Percentiles rank a stretch among this genome's conserved stretches.
phyloP scores from a whole-genome alignment of 2,797 vertebrate genomes.

The Heterohyrax brucei region DNA sequence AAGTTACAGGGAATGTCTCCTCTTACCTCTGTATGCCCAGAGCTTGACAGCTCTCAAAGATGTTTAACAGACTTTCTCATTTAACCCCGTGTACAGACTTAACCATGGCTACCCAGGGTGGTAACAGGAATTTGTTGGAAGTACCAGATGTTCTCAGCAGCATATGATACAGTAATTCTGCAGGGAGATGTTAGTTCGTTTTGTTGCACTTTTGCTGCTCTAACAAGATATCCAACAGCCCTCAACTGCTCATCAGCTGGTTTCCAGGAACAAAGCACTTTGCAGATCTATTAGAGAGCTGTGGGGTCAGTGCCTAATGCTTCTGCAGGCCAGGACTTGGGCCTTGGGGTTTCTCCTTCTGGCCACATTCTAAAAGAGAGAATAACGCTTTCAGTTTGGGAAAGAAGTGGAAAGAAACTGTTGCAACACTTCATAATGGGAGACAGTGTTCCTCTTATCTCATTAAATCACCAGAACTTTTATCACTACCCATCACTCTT shows the following conservation, averaged over 20 bases:
- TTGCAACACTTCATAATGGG: slow-evolving; percentile 64
- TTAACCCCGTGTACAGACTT: slow-evolving; percentile 78
- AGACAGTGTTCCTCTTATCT: slow-evolving; percentile 65
- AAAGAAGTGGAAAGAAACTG: slow-evolving; percentile 62
- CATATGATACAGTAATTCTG: slow-evolving; percentile 68
- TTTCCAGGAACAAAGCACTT: slow-evolving; percentile 83
- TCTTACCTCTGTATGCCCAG: background rate
- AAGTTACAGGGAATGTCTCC: background rate
- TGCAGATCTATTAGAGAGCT: slow-evolving; percentile 77
- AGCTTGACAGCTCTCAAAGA: slow-evolving; percentile 70
- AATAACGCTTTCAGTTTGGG: slow-evolving; percentile 64
- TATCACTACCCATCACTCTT: slow-evolving; percentile 49
- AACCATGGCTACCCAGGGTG: slow-evolving; percentile 36
- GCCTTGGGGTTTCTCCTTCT: slow-evolving; percentile 34
- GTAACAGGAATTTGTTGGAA: slow-evolving; percentile 68
- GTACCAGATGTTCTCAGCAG: slow-evolving; percentile 75
- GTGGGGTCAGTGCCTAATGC: slow-evolving; percentile 67
- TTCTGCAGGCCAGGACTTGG: slow-evolving; percentile 37
- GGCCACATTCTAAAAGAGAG: background rate
- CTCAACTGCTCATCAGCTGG: slow-evolving; percentile 76
- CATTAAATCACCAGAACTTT: slow-evolving; percentile 65
- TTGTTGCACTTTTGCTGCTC: slow-evolving; percentile 72
- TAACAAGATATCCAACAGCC: slow-evolving; percentile 85
- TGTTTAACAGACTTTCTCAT: slow-evolving; percentile 67
- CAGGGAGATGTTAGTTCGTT: slow-evolving; percentile 84